Conservation (phyloP, 2,113 vertebrate genomes). For the Vombatus ursinus region DNA sequence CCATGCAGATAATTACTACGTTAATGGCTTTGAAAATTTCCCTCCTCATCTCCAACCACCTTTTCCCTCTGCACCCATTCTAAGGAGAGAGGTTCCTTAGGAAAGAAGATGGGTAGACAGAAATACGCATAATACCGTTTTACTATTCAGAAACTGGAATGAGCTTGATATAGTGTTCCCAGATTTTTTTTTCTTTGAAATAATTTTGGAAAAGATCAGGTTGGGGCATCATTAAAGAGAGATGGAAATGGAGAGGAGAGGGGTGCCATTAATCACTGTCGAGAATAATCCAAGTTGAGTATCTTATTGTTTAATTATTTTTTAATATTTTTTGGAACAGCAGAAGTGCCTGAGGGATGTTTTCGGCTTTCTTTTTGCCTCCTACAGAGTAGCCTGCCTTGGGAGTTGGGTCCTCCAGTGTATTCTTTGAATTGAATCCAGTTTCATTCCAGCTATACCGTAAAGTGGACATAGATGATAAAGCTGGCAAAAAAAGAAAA, state of each 20-base stretch:
- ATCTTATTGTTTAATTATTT: constrained; percentile 79
- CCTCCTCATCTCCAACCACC: constrained; percentile 37
- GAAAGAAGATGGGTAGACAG: constrained; percentile 47
- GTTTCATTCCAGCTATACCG: constrained; percentile 46
- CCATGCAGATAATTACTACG: constrained; percentile 39
- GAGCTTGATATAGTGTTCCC: constrained; percentile 59
- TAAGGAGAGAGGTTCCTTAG: neutral
- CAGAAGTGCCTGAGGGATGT: constrained; percentile 61
- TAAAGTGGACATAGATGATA: constrained; percentile 39
- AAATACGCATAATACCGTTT: constrained; percentile 52
- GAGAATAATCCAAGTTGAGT: constrained; percentile 71
- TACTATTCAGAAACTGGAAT: constrained; percentile 58
- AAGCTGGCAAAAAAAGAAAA: neutral
- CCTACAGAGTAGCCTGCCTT: constrained; percentile 48
- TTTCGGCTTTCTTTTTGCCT: constrained; percentile 77
- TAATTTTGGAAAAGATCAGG: constrained; percentile 63
- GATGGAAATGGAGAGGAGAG: constrained; percentile 37
- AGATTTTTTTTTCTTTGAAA: constrained; percentile 73
- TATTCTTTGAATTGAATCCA: constrained; percentile 71
- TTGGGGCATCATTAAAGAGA: constrained; percentile 44
- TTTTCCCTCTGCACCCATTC: neutral
- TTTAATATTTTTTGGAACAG: constrained; percentile 77
- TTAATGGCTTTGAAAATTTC: constrained; percentile 46
- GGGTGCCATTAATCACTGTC: constrained; percentile 77
- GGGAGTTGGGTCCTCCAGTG: constrained; percentile 69